Conservation (phyloP, 2,888 invertebrate species). For the Tachina fera region DNA sequence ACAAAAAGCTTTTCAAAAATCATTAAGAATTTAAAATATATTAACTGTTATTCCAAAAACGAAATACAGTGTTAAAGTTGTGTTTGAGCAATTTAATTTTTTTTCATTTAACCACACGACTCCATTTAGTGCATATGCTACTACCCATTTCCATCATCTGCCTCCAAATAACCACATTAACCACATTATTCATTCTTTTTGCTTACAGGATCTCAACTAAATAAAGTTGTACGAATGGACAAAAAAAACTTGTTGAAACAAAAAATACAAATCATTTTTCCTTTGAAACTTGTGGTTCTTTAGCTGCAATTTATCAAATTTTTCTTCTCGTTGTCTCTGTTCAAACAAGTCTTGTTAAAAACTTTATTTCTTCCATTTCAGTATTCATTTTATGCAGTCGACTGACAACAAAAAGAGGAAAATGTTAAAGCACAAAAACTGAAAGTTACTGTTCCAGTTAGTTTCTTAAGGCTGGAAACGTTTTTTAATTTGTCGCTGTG, state of each 20-base stretch:
- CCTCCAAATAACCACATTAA: no score
- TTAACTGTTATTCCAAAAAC: not conserved
- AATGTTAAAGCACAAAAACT: not conserved
- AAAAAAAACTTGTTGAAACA: no score
- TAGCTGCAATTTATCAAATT: not conserved
- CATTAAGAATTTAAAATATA: no score
- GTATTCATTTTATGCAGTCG: not conserved
- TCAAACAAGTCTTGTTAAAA: not conserved
- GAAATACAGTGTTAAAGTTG: no score
- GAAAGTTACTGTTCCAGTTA: not conserved
- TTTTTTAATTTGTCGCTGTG: not conserved
- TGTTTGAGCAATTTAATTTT: not conserved
- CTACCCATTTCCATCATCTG: not conserved
- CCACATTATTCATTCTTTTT: no score
- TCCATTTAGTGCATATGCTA: not conserved
- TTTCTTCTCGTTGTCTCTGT: not conserved
- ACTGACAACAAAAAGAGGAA: not conserved
- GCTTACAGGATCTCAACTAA: no score
- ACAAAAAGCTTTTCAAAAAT: not conserved
- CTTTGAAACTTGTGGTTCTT: not conserved
- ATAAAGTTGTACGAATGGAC: no score
- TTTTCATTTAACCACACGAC: not conserved
- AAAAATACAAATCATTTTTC: not conserved
- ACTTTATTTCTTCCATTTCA: not conserved
- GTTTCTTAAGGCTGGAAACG: not conserved